Evolutionary conservation across 2,113 vertebrate species (phyloP).

Genomic region (Pterocles orientalis): DNA sequence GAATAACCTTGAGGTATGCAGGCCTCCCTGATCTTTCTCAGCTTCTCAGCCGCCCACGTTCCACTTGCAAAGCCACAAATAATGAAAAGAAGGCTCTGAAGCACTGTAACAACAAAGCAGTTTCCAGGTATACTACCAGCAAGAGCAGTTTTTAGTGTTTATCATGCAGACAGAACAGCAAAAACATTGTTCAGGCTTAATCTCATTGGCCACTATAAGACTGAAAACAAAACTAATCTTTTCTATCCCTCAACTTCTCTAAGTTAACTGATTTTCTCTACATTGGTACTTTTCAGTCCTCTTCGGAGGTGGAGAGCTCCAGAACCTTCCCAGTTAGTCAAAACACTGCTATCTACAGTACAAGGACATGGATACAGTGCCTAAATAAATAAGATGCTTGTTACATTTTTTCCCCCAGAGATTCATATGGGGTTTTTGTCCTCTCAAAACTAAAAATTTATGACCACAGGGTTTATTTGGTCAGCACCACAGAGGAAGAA

Average conservation of each 20-base stretch:
- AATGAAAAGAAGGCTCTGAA: neutral
- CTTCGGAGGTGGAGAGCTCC: neutral
- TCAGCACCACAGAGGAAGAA: neutral
- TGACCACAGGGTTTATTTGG: neutral
- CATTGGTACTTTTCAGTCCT: neutral
- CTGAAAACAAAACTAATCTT: neutral
- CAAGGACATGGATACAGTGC: neutral
- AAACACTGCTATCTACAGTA: neutral
- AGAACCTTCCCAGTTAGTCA: neutral
- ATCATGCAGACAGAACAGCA: neutral
- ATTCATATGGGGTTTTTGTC: neutral
- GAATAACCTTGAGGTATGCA: constrained; percentile 46
- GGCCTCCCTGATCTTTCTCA: constrained; percentile 31
- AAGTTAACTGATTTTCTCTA: neutral
- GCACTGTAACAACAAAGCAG: neutral
- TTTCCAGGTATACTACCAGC: constrained; percentile 2
- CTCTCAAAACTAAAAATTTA: neutral
- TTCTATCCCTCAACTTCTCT: neutral
- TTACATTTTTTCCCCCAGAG: neutral
- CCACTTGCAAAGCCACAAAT: neutral
- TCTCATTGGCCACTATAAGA: neutral
- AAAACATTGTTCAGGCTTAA: neutral
- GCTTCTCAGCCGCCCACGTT: neutral
- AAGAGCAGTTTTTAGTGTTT: neutral
- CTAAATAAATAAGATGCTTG: neutral